Evolutionary conservation across 2,113 vertebrate genomes (phyloP).

Genomic region (Lamprologus lemairii): DNA sequence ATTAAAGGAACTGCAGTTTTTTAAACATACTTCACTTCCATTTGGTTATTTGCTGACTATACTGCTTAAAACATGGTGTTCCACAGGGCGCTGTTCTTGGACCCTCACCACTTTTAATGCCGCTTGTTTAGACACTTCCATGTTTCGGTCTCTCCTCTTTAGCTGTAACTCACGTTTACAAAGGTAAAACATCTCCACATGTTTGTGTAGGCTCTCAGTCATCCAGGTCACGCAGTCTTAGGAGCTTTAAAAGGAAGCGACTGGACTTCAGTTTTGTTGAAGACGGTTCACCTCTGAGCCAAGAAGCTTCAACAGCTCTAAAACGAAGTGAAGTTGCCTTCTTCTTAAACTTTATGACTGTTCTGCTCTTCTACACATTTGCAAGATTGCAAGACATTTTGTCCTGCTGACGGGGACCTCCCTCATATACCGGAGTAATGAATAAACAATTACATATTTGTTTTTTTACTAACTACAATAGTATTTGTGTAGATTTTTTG

Average conservation of each 20-base stretch:
- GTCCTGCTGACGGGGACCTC: fast-evolving
- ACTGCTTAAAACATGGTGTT: not conserved
- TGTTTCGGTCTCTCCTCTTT: not conserved
- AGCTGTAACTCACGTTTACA: not conserved
- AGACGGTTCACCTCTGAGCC: not conserved
- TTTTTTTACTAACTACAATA: not conserved
- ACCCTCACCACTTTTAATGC: fast-evolving
- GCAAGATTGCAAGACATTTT: not conserved
- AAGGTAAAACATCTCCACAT: not conserved
- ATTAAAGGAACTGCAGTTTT: not conserved
- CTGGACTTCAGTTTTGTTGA: not conserved
- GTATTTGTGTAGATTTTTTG: not conserved
- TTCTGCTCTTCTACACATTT: not conserved
- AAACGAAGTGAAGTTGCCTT: not conserved
- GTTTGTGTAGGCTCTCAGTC: not conserved
- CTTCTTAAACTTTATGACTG: fast-evolving
- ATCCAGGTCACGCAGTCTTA: not conserved
- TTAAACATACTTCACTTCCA: not conserved
- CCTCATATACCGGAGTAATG: not conserved
- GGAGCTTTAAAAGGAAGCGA: not conserved
- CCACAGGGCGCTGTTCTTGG: not conserved
- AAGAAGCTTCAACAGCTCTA: not conserved
- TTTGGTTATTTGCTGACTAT: not conserved
- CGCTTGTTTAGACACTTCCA: not conserved
- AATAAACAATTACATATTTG: not conserved